Conservation (phyloP, 2,888 invertebrate genomes). For the Limnephilus lunatus region DNA sequence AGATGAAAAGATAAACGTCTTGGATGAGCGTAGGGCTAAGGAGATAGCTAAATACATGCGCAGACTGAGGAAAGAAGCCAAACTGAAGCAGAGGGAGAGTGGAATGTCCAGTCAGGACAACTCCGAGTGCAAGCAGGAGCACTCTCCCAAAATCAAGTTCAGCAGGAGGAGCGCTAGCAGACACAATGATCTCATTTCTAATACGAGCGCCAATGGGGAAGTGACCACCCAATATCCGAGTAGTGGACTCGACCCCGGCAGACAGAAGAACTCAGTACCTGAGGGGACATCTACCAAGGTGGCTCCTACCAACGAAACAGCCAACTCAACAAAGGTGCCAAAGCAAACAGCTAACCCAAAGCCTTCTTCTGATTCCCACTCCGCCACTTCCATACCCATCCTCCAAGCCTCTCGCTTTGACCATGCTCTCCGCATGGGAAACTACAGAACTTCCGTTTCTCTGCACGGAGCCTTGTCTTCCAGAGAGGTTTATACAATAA, state of each 20-base stretch:
- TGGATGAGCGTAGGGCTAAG: conserved; percentile 73
- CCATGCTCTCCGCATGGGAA: conserved; percentile 67
- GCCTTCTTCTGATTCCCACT: conserved; percentile 39
- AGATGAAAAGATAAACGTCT: conserved; percentile 70
- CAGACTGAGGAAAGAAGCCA: conserved; percentile 74
- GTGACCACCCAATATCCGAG: background rate
- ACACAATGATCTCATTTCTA: conserved; percentile 58
- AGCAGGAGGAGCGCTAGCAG: conserved; percentile 12
- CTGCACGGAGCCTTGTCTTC: conserved; percentile 69
- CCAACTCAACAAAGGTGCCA: conserved; percentile 30
- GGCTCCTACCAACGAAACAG: background rate
- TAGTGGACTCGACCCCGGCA: background rate
- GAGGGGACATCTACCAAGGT: conserved; percentile 25
- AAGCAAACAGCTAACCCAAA: conserved; percentile 37
- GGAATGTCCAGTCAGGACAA: conserved; percentile 65
- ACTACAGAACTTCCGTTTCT: conserved; percentile 74
- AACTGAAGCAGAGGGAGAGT: conserved; percentile 73
- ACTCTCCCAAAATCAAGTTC: conserved; percentile 21
- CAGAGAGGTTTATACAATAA: conserved; percentile 66
- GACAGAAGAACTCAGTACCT: conserved; percentile 37
- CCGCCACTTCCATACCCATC: conserved; percentile 75
- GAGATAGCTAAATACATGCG: conserved; percentile 76
- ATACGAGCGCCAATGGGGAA: conserved; percentile 29
- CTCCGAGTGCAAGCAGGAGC: conserved; percentile 48
- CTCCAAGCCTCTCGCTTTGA: conserved; percentile 76